phyloP scores from a whole-genome alignment of 2,113 vertebrate species.

The Myrmophylax atrothorax region DNA sequence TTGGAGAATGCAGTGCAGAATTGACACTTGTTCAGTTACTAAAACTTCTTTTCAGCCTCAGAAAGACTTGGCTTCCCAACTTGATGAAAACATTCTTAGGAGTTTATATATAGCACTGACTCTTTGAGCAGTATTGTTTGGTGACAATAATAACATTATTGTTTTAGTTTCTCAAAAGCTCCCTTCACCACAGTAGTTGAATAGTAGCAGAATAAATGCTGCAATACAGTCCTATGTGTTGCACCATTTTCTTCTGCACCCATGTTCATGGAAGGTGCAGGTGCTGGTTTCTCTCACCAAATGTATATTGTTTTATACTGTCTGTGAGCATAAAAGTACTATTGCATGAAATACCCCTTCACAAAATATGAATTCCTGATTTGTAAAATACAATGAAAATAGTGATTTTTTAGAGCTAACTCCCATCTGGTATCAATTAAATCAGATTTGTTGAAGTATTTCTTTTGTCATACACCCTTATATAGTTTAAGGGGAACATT shows the following conservation, averaged over 20 bases:
- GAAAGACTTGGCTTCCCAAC: slow-evolving; percentile 67
- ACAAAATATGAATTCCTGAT: neutral
- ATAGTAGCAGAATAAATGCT: slow-evolving; percentile 22
- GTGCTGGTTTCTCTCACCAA: neutral
- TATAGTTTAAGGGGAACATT: neutral
- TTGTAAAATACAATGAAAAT: neutral
- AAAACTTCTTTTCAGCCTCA: slow-evolving; percentile 65
- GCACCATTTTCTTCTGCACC: slow-evolving; percentile 4
- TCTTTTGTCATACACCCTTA: neutral
- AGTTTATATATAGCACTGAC: slow-evolving; percentile 72
- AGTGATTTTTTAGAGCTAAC: neutral
- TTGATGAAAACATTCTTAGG: slow-evolving; percentile 74
- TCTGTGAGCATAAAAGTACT: neutral
- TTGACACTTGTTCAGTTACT: slow-evolving; percentile 72
- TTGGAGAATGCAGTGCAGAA: slow-evolving; percentile 63
- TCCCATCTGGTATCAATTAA: neutral
- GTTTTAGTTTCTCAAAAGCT: slow-evolving; percentile 72
- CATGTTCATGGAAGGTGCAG: neutral
- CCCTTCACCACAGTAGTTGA: slow-evolving; percentile 64
- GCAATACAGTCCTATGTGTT: neutral
- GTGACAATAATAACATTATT: slow-evolving; percentile 76
- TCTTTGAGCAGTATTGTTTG: slow-evolving; percentile 71
- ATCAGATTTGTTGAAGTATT: neutral
- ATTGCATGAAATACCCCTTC: neutral
- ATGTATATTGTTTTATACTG: neutral